Conservation (phyloP, 2,888 invertebrate genomes). For the Ormyrus rosae region DNA sequence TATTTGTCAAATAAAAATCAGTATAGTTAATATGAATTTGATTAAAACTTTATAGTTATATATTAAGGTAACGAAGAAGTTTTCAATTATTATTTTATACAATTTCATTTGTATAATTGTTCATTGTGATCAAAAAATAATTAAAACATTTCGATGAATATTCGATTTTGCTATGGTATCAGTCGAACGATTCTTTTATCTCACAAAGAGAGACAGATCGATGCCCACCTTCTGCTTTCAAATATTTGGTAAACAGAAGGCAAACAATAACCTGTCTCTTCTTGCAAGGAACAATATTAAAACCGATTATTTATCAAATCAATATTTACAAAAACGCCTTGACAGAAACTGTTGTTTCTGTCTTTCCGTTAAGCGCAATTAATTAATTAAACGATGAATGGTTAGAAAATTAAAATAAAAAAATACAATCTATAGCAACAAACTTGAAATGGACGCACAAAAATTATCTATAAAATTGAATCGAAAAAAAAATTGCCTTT, state of each 20-base stretch:
- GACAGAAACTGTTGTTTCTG: constrained; percentile 13
- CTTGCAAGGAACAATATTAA: constrained; percentile 44
- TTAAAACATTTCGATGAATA: constrained; percentile 30
- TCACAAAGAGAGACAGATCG: no score
- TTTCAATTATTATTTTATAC: constrained; percentile 42
- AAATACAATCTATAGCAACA: constrained; percentile 56
- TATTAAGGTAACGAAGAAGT: constrained; percentile 51
- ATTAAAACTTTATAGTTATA: constrained; percentile 27
- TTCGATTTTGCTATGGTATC: constrained; percentile 35
- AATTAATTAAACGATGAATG: constrained; percentile 33
- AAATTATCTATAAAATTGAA: constrained; percentile 52
- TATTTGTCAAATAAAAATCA: constrained; percentile 46
- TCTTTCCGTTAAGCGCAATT: constrained; percentile 46
- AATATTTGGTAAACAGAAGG: no score
- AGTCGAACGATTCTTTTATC: constrained; percentile 47
- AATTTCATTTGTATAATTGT: constrained; percentile 43
- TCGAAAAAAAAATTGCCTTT: constrained; percentile 37
- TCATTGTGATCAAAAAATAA: constrained; percentile 27
- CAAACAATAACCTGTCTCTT: no score
- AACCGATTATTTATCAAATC: constrained; percentile 55
- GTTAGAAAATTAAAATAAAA: constrained; percentile 58
- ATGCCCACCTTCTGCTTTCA: no score
- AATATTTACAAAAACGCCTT: constrained; percentile 52
- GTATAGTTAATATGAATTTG: constrained; percentile 38
- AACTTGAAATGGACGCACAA: constrained; percentile 52